Conservation (phyloP, 2,113 vertebrate species). For the Indri indri region DNA sequence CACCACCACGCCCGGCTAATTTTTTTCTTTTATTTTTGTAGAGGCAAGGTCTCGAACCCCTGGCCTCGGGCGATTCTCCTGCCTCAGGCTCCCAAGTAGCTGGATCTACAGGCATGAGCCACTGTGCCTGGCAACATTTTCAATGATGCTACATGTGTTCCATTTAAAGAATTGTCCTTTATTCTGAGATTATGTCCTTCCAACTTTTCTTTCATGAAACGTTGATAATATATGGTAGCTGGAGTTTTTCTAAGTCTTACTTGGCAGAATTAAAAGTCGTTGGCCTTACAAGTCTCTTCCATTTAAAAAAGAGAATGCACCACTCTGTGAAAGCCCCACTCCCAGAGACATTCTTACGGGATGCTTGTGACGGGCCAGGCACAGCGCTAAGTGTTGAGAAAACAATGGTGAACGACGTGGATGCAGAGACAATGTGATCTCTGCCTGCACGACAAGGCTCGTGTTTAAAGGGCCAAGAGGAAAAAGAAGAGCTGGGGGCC, state of each 20-base stretch:
- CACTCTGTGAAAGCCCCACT: background rate
- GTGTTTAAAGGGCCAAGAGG: background rate
- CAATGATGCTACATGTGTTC: background rate
- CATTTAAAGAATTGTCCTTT: background rate
- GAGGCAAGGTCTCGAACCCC: too few relatives aligned
- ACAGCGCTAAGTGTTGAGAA: background rate
- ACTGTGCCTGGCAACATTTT: too few relatives aligned
- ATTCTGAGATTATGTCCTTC: background rate
- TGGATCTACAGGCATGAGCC: too few relatives aligned
- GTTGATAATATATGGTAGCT: background rate
- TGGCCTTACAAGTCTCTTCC: background rate
- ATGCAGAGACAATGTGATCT: accelerated
- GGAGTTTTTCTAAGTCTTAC: slow-evolving; percentile 16
- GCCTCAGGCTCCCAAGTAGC: too few relatives aligned
- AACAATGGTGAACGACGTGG: background rate
- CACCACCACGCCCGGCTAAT: too few relatives aligned
- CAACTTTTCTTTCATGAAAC: background rate
- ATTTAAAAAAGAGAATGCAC: background rate
- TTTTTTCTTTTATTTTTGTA: too few relatives aligned
- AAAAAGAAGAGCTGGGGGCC: background rate
- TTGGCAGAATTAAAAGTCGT: slow-evolving; percentile 18
- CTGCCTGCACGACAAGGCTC: background rate
- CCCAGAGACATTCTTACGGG: accelerated
- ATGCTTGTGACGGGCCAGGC: background rate
- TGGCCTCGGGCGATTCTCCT: too few relatives aligned